phyloP scores from a whole-genome alignment of 2,113 vertebrate genomes.

The Aix galericulata region DNA sequence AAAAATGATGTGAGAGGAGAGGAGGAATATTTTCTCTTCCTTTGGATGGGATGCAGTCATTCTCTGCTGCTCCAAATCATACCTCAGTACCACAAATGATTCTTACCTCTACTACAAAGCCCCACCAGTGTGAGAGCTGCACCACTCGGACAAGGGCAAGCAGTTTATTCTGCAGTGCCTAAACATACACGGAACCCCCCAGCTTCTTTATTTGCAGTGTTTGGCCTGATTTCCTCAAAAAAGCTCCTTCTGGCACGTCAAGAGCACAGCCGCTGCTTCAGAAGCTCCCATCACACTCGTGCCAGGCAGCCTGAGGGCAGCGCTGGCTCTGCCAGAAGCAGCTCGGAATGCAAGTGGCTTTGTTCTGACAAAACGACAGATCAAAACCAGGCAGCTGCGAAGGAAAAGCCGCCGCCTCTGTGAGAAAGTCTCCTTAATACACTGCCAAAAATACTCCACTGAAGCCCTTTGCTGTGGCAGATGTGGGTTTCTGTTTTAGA shows the following conservation, averaged over 20 bases:
- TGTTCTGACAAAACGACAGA: background rate
- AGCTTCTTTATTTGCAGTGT: background rate
- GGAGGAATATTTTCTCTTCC: background rate
- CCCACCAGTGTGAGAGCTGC: background rate
- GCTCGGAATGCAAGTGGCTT: background rate
- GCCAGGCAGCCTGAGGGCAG: rapidly evolving
- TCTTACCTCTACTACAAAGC: background rate
- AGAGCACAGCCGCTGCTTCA: rapidly evolving
- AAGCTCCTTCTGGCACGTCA: background rate
- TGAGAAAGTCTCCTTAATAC: background rate
- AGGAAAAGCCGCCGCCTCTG: background rate
- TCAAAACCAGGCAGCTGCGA: background rate
- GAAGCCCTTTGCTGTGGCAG: background rate
- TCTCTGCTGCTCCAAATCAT: background rate
- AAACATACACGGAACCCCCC: background rate
- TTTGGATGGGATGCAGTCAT: background rate
- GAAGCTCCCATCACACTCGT: background rate
- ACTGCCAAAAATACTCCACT: background rate
- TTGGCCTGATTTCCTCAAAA: background rate
- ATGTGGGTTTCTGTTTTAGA: background rate
- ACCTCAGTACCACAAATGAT: background rate
- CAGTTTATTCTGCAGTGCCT: background rate
- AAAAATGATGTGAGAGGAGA: background rate
- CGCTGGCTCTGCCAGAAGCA: background rate
- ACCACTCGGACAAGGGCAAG: background rate